A percentile compares a stretch with the other conserved stretches of the same genome.
These are phyloP conservation scores for Amblyraja radiata DNA, from an alignment of 2,797 vertebrate genomes.

Conservation along the genomic window DNA sequence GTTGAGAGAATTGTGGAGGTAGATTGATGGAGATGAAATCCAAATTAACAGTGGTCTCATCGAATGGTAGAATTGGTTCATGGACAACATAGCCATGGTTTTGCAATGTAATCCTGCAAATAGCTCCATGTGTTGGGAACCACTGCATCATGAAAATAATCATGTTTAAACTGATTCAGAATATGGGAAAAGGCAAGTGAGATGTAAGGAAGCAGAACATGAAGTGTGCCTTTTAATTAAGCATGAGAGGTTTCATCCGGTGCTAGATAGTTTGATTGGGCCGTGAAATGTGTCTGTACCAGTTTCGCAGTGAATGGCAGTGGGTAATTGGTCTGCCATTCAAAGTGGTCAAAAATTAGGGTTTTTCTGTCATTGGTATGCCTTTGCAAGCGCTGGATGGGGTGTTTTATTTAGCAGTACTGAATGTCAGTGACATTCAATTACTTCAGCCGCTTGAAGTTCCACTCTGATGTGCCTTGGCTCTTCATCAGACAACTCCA, in stretches of 20 bases:
- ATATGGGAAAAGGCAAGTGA: neutral
- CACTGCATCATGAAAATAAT: neutral
- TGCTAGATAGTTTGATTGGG: neutral
- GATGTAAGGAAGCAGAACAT: neutral
- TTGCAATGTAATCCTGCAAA: neutral
- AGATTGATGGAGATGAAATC: neutral
- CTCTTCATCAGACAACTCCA: neutral
- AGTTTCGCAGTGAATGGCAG: neutral
- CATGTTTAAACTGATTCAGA: neutral
- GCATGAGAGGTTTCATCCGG: neutral
- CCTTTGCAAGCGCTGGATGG: neutral
- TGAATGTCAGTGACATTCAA: slow-evolving; percentile 21
- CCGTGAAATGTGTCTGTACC: neutral
- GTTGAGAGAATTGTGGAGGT: neutral
- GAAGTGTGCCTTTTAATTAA: neutral
- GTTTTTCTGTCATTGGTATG: neutral
- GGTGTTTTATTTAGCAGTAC: neutral
- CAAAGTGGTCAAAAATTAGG: neutral
- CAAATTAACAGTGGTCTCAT: neutral
- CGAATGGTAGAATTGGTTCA: neutral
- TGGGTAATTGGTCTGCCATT: neutral
- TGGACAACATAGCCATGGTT: neutral
- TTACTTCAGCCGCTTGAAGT: neutral
- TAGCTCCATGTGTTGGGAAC: neutral
- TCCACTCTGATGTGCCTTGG: neutral